A percentile compares a stretch with the other conserved stretches of the same genome.
Evolutionary conservation across 2,888 invertebrate genomes (phyloP).

Genomic region (Thelaira solivaga): DNA sequence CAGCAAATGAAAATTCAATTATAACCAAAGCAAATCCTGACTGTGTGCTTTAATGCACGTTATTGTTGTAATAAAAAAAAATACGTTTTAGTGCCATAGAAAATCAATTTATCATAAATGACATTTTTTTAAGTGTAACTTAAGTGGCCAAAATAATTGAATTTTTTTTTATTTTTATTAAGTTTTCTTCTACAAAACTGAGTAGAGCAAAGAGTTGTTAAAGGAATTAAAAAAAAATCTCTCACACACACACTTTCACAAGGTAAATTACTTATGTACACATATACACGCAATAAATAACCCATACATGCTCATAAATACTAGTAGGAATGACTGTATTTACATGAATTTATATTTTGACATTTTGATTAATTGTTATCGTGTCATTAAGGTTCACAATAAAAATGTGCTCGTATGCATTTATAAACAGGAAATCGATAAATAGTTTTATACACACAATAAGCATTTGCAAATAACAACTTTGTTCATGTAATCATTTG

Average conservation of each 20-base stretch:
- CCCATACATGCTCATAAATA: background rate
- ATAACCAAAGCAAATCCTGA: too few species aligned
- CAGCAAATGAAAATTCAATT: background rate
- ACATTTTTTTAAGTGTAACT: constrained; percentile 13
- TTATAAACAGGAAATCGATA: constrained; percentile 50
- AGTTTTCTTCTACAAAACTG: too few species aligned
- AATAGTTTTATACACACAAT: background rate
- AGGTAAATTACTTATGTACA: background rate
- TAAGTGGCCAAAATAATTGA: constrained; percentile 3
- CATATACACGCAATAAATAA: too few species aligned
- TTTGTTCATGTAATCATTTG: too few species aligned
- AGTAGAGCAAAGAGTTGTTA: too few species aligned
- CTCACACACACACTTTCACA: background rate
- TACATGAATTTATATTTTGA: constrained; percentile 35
- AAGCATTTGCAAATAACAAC: too few species aligned
- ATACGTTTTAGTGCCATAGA: too few species aligned
- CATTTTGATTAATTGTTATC: constrained; percentile 58
- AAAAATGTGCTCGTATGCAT: constrained; percentile 30
- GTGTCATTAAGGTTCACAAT: constrained; percentile 43
- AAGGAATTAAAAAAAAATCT: background rate
- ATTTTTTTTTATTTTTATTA: background rate
- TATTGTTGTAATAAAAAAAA: too few species aligned
- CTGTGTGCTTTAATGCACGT: too few species aligned
- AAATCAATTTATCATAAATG: too few species aligned
- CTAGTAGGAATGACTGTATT: background rate